Evolutionary conservation across 2,888 invertebrate genomes (phyloP), one percentile per base, ranked within the genome.

Genomic region (Microctonus aethiopoides): DNA sequence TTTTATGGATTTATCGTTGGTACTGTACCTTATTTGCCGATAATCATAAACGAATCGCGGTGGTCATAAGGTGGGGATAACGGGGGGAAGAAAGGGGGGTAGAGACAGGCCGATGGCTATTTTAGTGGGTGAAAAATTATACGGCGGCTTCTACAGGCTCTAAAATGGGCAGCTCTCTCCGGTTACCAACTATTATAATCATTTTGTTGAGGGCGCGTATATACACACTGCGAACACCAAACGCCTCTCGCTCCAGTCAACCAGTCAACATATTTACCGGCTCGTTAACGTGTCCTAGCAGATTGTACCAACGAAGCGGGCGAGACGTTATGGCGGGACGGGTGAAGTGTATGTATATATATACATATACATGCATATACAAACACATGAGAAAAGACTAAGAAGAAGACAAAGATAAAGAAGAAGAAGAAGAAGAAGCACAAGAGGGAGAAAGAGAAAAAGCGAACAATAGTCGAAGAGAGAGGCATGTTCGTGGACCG

Each of bases 111-210:
- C 81, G 81, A 84, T 84, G 84, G 86, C 83, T 85, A 84, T 85
- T 86, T 86, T 86, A 85, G 86, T 85, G 84, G 86, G 86, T 86
- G 86, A 86, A 85, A 86, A 86, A 86, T 86, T 86, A 86, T 83
- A 86, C 80, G 82, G 86, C 86, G 86, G 85, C 85, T 81, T 84
- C 81, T 74, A 82, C 82, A 83, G 85, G 81, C 83, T 84, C 84
- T 86, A 85, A 86, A 86, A 86, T 84, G 84, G 84, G 85, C 84
- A 82, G 83, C 85, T 85, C 84, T 84, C 84, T 84, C 83, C 82
- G 84, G 85, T 83, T 84, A 82, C 83, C 83, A 85, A 85, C 85
- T 84, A 86, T 86, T 85, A 86, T 86, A 85, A 86, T 85, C 84
- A 86, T 86, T 86, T 85, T 81, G 84, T 82, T 84, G 82, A 80